A percentile compares a stretch with the other conserved stretches of the same genome.
Conservation (phyloP, 92 coral and sea anemone genomes). For the Hydrozoanthus gracilis region DNA sequence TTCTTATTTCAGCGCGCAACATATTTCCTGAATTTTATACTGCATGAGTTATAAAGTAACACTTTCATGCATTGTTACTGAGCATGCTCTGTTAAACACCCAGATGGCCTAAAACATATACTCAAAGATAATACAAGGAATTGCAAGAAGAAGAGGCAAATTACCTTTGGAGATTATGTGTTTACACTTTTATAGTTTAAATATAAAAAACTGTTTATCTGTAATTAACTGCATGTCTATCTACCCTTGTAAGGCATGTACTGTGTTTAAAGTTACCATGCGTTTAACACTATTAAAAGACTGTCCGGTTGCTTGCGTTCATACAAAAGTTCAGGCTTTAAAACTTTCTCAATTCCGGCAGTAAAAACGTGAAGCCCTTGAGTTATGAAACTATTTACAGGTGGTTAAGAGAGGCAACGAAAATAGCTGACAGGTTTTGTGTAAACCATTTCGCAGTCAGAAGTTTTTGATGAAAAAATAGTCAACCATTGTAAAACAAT, state of each 20-base stretch:
- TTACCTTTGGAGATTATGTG: no score
- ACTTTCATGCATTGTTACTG: neutral
- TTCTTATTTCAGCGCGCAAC: slow-evolving; percentile 3
- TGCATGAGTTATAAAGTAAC: neutral
- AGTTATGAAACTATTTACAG: slow-evolving; percentile 18
- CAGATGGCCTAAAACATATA: neutral
- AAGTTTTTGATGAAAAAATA: neutral
- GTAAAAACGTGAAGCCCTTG: slow-evolving; percentile 6
- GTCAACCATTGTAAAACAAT: neutral
- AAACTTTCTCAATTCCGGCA: slow-evolving; percentile 1
- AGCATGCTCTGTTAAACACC: neutral
- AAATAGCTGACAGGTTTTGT: slow-evolving; percentile 14
- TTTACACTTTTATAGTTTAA: no score
- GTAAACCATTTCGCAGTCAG: neutral
- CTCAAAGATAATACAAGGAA: no score
- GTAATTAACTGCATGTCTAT: neutral
- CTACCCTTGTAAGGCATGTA: neutral
- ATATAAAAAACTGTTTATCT: no score
- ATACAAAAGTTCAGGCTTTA: slow-evolving; percentile 33
- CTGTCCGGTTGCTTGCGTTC: neutral
- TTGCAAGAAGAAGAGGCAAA: no score
- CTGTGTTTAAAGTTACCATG: neutral
- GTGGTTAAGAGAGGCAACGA: slow-evolving; percentile 13
- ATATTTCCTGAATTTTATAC: neutral
- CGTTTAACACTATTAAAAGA: neutral